Percentiles rank a stretch among this genome's conserved stretches.
Evolutionary conservation across 2,113 vertebrate genomes (phyloP).

Genomic region (Cyanoramphus novaezelandiae): DNA sequence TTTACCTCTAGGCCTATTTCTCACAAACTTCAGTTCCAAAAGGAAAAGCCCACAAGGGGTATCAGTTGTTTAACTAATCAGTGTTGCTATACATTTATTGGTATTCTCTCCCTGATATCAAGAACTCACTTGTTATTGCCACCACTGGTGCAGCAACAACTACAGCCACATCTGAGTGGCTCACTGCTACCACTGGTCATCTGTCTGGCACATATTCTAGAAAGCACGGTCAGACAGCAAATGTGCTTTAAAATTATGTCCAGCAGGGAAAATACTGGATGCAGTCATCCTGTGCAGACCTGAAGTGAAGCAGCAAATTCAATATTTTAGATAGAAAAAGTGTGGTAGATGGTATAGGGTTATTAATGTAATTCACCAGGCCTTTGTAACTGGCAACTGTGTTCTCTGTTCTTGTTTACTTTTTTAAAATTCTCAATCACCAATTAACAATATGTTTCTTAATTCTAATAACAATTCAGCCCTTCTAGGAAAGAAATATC

Average conservation of each 20-base stretch:
- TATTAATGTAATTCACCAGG: neutral
- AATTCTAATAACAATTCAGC: neutral
- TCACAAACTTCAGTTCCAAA: neutral
- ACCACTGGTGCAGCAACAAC: neutral
- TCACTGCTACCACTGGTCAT: neutral
- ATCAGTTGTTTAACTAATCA: neutral
- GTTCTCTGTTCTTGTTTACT: neutral
- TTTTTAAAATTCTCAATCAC: neutral
- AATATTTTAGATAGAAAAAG: neutral
- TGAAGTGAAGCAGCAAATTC: neutral
- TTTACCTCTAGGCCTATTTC: neutral
- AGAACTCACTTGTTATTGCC: neutral
- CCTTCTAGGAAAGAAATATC: neutral
- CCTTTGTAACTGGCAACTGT: neutral
- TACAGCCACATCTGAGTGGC: neutral
- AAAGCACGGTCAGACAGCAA: neutral
- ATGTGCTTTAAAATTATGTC: neutral
- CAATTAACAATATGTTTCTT: neutral
- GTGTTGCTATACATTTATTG: neutral
- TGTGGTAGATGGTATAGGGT: neutral
- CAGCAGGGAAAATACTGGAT: neutral
- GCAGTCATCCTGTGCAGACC: neutral
- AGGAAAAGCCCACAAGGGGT: neutral
- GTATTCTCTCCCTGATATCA: neutral
- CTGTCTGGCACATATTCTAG: neutral